Evolutionary conservation across 2,113 vertebrate species (phyloP), one percentile per base, ranked within the genome.

Genomic region (Laticauda colubrina): DNA sequence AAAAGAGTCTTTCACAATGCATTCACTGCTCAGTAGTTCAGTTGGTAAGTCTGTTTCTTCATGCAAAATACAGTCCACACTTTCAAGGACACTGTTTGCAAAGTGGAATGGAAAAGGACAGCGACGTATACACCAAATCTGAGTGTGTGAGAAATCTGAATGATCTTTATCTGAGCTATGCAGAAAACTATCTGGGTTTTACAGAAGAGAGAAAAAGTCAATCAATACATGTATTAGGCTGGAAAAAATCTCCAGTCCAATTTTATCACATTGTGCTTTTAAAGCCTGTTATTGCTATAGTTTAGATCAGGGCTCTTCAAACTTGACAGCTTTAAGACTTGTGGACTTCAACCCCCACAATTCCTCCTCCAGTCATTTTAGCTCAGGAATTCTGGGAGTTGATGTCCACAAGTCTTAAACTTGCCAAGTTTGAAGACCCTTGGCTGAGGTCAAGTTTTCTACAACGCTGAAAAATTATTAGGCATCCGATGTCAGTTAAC

Each of bases 1-100:
- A 92, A 94, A 92, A 39, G 87, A 26, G 1, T 87, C 95, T 94
- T 89, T n/a, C 92, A 64, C 53, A 94, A 51, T 89, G 92, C 90
- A 55, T 92, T 94, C 18, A 61, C 24, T 89, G 11, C 64, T 93
- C 91, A 91, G 94, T 95, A 81, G 45, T 29, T 39, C 92, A 93
- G 92, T 85, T 93, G 91, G 91, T 87, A 26, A 56, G 34, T 10
- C n/a, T 94, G 57, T 56, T 95, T 94, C 15, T 12, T 95, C 10
- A 92, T 69, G 81, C 45, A 93, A 51, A 51, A 88, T 89, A 53
- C 4, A 89, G 91, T 10, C 21, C 90, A 34, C 64, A 75, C 4
- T 59, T 15, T 34, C 18, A 43, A 64, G 23, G 57, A 92, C 12
- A 61, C 14, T 92, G n/a, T 94, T 81, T 3, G 55, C 14, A 94